A percentile compares a stretch with the other conserved stretches of the same genome.
These are phyloP conservation scores for Hirudinaria manillensis DNA, from an alignment of 2,888 invertebrate genomes.

Conservation along the genomic window DNA sequence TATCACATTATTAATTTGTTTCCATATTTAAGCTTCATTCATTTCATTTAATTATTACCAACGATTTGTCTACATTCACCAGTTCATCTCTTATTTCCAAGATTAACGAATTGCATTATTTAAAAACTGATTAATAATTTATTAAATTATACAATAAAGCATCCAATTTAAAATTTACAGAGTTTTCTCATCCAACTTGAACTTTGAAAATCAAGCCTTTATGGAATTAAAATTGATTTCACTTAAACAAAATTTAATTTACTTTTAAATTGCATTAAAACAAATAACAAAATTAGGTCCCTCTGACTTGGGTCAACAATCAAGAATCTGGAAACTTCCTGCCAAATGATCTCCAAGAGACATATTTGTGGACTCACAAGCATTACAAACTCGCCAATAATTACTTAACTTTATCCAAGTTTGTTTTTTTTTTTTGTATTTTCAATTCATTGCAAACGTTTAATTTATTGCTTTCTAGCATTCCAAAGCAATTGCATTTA, in stretches of 20 bases:
- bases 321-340: slow-evolving; percentile 9
- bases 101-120: no score
- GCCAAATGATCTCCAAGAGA: slow-evolving; percentile 9
- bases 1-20: background rate
- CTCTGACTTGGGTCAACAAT: slow-evolving; percentile 13
- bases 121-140: no score
- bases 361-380: slow-evolving; percentile 25
- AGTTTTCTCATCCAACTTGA: no score
- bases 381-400: slow-evolving; percentile 28
- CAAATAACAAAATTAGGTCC: slow-evolving; percentile 17
- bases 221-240: no score
- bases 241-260: no score
- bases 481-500: no score
- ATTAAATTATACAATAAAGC: no score
- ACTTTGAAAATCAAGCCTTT: no score
- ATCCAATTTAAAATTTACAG: no score
- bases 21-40: background rate
- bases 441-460: background rate
- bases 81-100: no score
- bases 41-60: no score
- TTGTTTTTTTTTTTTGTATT: background rate
- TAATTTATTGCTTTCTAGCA: background rate
- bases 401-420: slow-evolving; percentile 18
- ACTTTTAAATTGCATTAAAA: background rate
- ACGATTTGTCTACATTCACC: no score